Percentiles rank a stretch among this genome's conserved stretches.
Conservation (phyloP, 2,888 invertebrate genomes). For the Ceraclea dissimilis region DNA sequence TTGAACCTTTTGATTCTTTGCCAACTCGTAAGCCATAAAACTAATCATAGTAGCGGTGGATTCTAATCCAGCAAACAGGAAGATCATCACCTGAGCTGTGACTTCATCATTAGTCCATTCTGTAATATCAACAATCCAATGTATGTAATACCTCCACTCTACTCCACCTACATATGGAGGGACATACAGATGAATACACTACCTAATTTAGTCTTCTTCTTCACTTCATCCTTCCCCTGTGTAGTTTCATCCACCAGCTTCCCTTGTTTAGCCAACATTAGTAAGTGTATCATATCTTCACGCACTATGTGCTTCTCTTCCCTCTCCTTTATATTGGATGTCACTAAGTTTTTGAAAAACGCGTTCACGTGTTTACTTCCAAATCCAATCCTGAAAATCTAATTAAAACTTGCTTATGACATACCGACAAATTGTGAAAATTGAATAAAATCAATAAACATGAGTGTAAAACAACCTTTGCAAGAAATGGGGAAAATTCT, state of each 20-base stretch:
- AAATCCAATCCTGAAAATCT: constrained; percentile 26
- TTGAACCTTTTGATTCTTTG: constrained; percentile 28
- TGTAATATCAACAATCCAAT: not conserved
- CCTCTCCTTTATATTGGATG: constrained; percentile 38
- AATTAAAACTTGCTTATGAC: too few relatives aligned
- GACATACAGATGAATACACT: too few relatives aligned
- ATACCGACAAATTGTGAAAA: too few relatives aligned
- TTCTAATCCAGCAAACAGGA: constrained; percentile 37
- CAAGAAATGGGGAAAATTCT: not conserved
- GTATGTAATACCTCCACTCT: too few relatives aligned
- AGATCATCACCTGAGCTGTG: constrained; percentile 34
- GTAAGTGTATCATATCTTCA: constrained; percentile 51
- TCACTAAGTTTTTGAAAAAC: constrained; percentile 29
- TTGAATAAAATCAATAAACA: too few relatives aligned
- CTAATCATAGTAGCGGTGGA: constrained; percentile 31
- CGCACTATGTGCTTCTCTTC: constrained; percentile 41
- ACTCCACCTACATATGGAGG: too few relatives aligned
- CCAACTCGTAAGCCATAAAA: constrained; percentile 27
- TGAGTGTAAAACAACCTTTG: not conserved
- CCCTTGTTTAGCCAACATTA: constrained; percentile 41
- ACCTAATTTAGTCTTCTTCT: not conserved
- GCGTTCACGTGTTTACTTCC: constrained; percentile 22
- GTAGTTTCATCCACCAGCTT: constrained; percentile 9
- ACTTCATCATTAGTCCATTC: constrained; percentile 31
- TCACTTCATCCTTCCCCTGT: not conserved